phyloP scores from a whole-genome alignment of 2,888 invertebrate species.

The Caradrina kadenii region DNA sequence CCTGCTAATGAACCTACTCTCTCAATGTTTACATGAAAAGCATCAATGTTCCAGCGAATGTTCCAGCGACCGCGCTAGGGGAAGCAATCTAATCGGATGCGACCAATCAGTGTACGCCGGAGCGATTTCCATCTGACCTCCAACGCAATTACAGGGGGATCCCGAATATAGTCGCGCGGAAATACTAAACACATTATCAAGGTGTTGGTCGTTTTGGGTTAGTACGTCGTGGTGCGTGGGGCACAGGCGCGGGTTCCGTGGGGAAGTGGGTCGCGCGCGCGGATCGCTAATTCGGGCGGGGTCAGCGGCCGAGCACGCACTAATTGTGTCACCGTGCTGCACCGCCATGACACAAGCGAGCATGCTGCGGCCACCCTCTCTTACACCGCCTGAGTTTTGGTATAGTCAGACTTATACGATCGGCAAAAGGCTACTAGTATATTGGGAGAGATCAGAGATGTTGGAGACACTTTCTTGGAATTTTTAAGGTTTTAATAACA shows the following conservation, averaged over 20 bases:
- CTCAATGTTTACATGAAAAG: slow-evolving; percentile 28
- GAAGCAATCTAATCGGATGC: slow-evolving; percentile 11
- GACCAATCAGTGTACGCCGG: slow-evolving; percentile 15
- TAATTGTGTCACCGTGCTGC: slow-evolving; percentile 76
- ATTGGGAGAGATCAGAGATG: slow-evolving; percentile 14
- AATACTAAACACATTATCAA: slow-evolving; percentile 30
- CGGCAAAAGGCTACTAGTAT: slow-evolving; percentile 39
- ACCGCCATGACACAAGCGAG: slow-evolving; percentile 39
- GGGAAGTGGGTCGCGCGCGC: slow-evolving; percentile 65
- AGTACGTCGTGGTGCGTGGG: slow-evolving; percentile 24
- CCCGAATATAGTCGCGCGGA: slow-evolving; percentile 42
- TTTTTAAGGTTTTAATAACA: background rate
- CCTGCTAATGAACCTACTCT: slow-evolving; percentile 20
- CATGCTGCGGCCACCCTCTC: slow-evolving; percentile 27
- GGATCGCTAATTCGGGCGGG: slow-evolving; percentile 85
- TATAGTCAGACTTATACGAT: slow-evolving; percentile 19
- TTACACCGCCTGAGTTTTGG: slow-evolving; percentile 3
- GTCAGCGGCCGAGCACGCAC: slow-evolving; percentile 75
- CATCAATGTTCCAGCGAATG: background rate
- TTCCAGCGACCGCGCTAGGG: slow-evolving; percentile 4
- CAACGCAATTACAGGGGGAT: slow-evolving; percentile 19
- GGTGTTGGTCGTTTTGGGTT: slow-evolving; percentile 15
- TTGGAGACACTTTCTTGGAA: slow-evolving; percentile 5
- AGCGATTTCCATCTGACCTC: slow-evolving; percentile 28
- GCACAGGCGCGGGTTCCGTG: slow-evolving; percentile 33